Evolutionary conservation across 2,113 vertebrate genomes (phyloP).

Genomic region (Hiodon tergisus): DNA sequence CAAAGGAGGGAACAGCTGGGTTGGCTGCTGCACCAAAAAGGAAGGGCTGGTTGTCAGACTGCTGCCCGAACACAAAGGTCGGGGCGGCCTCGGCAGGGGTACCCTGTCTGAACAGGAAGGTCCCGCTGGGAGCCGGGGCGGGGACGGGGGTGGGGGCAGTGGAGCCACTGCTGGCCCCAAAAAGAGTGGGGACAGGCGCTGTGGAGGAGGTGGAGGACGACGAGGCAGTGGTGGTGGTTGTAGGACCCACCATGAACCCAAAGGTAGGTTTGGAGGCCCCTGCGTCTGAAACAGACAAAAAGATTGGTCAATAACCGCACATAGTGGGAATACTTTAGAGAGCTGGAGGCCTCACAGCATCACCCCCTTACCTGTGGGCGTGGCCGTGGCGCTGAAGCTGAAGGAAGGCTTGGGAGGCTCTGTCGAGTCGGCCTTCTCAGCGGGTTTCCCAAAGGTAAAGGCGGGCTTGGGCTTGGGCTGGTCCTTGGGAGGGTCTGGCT

Average conservation of each 20-base stretch:
- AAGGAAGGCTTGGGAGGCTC: slow-evolving; percentile 71
- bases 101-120: slow-evolving; percentile 80
- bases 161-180: slow-evolving; percentile 60
- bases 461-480: slow-evolving; percentile 57
- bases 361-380: slow-evolving; percentile 47
- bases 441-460: slow-evolving; percentile 69
- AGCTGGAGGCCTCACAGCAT: not conserved
- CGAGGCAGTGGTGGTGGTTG: slow-evolving; percentile 48
- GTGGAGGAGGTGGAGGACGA: slow-evolving; percentile 54
- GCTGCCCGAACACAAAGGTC: slow-evolving; percentile 74
- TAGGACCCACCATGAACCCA: slow-evolving; percentile 70
- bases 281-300: slow-evolving; percentile 54
- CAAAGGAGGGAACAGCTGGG: slow-evolving; percentile 58
- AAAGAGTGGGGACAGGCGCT: slow-evolving; percentile 54
- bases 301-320: not conserved
- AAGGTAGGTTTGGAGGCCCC: slow-evolving; percentile 69
- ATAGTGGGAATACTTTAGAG: not conserved
- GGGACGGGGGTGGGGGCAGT: slow-evolving; percentile 33
- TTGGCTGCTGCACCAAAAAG: slow-evolving; percentile 67
- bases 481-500: slow-evolving; percentile 73
- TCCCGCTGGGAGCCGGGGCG: slow-evolving; percentile 41
- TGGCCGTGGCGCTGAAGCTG: slow-evolving; percentile 69
- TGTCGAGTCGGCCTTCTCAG: slow-evolving; percentile 66
- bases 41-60: slow-evolving; percentile 77
- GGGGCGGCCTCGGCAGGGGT: slow-evolving; percentile 60